Percentiles rank a stretch among this genome's conserved stretches.
These are phyloP conservation scores for Pipra filicauda DNA, from an alignment of 2,113 vertebrate species.

Conservation along the genomic window DNA sequence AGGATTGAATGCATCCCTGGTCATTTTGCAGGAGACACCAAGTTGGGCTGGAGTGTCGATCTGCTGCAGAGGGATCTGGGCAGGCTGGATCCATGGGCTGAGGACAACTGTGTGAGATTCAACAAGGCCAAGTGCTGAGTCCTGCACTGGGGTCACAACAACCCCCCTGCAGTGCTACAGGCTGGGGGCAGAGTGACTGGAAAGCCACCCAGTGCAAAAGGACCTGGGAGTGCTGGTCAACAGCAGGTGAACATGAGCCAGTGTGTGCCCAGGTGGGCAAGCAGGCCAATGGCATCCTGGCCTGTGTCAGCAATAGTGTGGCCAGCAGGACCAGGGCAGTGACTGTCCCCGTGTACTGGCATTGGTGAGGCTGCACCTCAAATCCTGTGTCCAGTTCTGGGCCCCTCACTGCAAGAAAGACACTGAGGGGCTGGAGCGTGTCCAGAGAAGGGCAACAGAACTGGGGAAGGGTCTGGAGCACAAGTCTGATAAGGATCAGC, in stretches of 20 bases:
- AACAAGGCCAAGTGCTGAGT: neutral
- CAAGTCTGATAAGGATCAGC: neutral
- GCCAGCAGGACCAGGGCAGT: neutral
- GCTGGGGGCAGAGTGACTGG: neutral
- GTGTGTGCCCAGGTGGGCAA: neutral
- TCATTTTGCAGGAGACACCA: neutral
- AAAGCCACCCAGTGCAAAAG: neutral
- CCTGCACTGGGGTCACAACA: neutral
- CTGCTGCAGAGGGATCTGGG: neutral
- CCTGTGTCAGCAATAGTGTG: neutral
- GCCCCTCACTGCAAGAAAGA: neutral
- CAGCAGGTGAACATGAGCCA: neutral
- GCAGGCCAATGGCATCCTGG: neutral
- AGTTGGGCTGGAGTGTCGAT: accelerated
- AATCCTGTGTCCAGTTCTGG: neutral
- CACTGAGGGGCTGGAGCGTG: accelerated
- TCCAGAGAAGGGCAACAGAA: neutral
- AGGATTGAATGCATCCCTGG: neutral
- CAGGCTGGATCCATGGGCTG: neutral
- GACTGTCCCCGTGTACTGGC: neutral
- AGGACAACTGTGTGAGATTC: neutral
- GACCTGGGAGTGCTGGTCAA: neutral
- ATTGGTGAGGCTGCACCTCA: neutral
- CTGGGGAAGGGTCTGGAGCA: neutral
- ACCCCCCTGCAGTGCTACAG: too few relatives aligned